Percentiles rank a stretch among this genome's conserved stretches.
These are phyloP conservation scores for Agriopis marginaria DNA, from an alignment of 2,888 invertebrate genomes.

Conservation along the genomic window DNA sequence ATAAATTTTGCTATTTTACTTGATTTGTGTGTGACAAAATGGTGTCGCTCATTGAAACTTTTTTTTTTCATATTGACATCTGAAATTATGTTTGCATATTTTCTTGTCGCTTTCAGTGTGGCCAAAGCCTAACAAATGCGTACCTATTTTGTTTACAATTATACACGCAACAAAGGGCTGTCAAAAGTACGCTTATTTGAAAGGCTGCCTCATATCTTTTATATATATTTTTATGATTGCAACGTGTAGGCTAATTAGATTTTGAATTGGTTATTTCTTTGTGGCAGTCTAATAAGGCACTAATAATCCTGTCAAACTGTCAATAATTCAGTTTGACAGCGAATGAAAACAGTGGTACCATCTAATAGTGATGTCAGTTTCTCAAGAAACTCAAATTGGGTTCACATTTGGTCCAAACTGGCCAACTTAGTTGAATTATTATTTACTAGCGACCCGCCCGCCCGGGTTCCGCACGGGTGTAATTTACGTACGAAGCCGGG, in stretches of 20 bases:
- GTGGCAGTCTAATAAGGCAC: conserved; percentile 5
- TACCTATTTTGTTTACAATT: conserved; percentile 6
- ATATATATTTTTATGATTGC: conserved; percentile 6
- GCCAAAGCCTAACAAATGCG: conserved; percentile 4
- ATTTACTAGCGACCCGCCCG: too few species aligned
- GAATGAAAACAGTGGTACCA: background rate
- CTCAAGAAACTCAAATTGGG: conserved; percentile 2
- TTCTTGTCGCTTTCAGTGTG: conserved; percentile 38
- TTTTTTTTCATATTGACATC: background rate
- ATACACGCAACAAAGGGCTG: conserved; percentile 20
- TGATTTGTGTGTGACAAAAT: conserved; percentile 1
- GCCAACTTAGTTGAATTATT: conserved; percentile 1
- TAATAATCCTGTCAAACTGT: conserved; percentile 3
- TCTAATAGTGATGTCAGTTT: background rate
- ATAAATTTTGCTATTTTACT: background rate
- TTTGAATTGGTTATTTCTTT: conserved; percentile 5
- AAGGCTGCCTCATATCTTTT: conserved; percentile 23
- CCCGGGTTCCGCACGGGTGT: too few species aligned
- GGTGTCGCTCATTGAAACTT: background rate
- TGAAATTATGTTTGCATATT: conserved; percentile 4
- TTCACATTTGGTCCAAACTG: background rate
- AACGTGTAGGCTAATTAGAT: background rate
- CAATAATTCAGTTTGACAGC: conserved; percentile 1
- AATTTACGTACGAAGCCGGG: too few species aligned
- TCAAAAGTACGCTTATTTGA: conserved; percentile 31